Evolutionary conservation across 2,888 invertebrate genomes (phyloP), one percentile per base, ranked within the genome.

Genomic region (Sinotaia quadrata): DNA sequence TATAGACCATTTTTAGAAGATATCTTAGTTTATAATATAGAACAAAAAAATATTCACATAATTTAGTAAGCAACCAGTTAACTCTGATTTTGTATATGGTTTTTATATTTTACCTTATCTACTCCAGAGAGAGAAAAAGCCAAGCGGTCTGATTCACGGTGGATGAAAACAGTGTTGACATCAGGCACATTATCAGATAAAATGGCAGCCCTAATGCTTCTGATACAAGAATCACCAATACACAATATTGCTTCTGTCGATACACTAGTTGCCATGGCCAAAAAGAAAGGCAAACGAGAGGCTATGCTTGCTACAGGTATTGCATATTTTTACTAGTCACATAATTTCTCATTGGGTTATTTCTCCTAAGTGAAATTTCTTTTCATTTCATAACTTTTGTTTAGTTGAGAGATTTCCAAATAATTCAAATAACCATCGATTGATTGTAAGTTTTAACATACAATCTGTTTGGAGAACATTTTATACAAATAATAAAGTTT

Each of bases 121-220:
- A 79, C 90, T 91, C 67, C 79, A 86, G 85, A 84, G 58, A 74
- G 81, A 67, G 82, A 84, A 47, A 77, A 75, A 24, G 74, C 72
- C 0, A 84, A 84, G 72, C 74, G 74, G 33, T 84, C 85, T 10
- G 87, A 89, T 68, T 84, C 86, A 0, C 77, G 78, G 4, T 88
- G 87, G 87, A 77, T 87, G 72, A 83, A 81, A 69, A 87, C 84
- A 5, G 92, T 96, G 12, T 89, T 95, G 77, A 90, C 92, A 15
- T 93, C 93, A 78, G 97, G 97, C 75, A 95, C 96, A 0, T 91
- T 93, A 0, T 91, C 93, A 0, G 97, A 97, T 88, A 94, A 93
- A 89, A 91, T 95, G 69, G 95, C 96, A 2, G 96, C 96, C 0
- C 92, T 93, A 69, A 93, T 93, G 7, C 90, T 97, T 31, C 89